Conservation (phyloP, 2,113 vertebrate genomes). For the Chroicocephalus ridibundus region DNA sequence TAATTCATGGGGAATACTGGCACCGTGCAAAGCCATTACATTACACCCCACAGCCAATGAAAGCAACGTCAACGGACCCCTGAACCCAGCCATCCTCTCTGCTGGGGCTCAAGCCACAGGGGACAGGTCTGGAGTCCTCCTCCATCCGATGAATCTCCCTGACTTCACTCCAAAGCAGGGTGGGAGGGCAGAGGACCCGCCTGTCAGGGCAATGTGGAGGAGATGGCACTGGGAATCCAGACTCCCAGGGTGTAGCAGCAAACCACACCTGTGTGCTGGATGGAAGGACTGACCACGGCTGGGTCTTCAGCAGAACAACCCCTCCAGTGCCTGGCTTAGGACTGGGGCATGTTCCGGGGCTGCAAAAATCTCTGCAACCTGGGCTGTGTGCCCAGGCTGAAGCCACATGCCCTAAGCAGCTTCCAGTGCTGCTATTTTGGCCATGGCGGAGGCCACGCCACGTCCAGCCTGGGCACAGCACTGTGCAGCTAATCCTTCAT, state of each 20-base stretch:
- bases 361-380: background rate
- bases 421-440: background rate
- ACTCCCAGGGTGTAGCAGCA: background rate
- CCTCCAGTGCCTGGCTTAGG: background rate
- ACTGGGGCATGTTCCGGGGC: background rate
- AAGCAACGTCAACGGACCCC: background rate
- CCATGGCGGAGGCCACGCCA: background rate
- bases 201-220: fast-evolving
- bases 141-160: background rate
- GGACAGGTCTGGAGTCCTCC: background rate
- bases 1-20: background rate
- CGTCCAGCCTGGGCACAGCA: background rate
- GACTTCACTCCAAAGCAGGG: background rate
- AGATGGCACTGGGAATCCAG: background rate
- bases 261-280: background rate
- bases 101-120: background rate
- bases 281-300: background rate
- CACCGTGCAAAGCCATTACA: fast-evolving
- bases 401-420: background rate
- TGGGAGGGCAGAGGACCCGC: background rate
- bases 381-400: conserved; percentile 8
- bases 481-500: background rate
- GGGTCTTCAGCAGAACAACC: background rate
- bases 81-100: background rate
- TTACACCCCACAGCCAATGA: background rate